These are phyloP conservation scores for Cyrtodaria siliqua DNA, from an alignment of 2,888 invertebrate genomes.

Conservation along the genomic window DNA sequence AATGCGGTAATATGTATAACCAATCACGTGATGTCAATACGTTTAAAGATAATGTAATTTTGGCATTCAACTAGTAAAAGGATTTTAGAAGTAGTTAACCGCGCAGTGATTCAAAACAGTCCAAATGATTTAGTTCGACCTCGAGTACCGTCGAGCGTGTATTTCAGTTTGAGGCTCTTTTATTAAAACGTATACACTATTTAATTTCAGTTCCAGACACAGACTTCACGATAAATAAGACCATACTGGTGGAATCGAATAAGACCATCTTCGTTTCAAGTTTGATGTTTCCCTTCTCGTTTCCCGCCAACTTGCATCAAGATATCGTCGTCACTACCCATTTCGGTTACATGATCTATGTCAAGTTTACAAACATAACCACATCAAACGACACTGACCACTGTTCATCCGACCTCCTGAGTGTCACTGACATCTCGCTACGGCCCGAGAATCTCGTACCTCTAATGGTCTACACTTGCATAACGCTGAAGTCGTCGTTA, in stretches of 20 bases:
- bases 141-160: too few relatives aligned
- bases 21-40: too few relatives aligned
- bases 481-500: background rate
- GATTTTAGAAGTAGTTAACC: too few relatives aligned
- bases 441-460: background rate
- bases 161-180: too few relatives aligned
- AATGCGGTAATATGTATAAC: too few relatives aligned
- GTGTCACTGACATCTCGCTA: conserved; percentile 35
- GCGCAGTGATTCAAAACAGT: too few relatives aligned
- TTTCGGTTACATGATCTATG: conserved; percentile 30
- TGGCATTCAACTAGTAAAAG: too few relatives aligned
- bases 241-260: conserved; percentile 13
- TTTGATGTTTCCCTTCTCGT: conserved; percentile 26
- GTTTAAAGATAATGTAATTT: too few relatives aligned
- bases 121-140: too few relatives aligned
- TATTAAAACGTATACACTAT: background rate
- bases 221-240: background rate
- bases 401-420: conserved; percentile 11
- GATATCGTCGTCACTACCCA: conserved; percentile 21
- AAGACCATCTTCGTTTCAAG: conserved; percentile 10
- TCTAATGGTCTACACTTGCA: conserved; percentile 1
- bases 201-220: conserved; percentile 29
- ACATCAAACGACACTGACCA: background rate
- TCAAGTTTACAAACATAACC: conserved; percentile 7
- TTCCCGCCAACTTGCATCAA: conserved; percentile 21